Evolutionary conservation across 2,888 invertebrate species (phyloP).

Genomic region (Spatulosminthurus flaviceps): DNA sequence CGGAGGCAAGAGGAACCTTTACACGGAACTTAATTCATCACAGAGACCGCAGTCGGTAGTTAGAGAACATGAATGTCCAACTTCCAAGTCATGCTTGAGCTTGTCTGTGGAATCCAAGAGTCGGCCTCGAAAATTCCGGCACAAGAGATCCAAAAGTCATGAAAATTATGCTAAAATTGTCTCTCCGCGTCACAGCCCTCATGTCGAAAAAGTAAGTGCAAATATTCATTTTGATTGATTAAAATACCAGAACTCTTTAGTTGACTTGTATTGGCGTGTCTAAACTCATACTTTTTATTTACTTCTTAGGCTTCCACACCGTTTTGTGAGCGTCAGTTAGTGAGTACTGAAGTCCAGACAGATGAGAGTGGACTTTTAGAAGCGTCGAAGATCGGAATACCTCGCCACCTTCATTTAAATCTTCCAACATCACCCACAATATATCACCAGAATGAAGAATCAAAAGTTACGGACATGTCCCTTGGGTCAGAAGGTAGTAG

Average conservation of each 20-base stretch:
- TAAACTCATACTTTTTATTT: too few species aligned
- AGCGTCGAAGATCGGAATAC: conserved; percentile 25
- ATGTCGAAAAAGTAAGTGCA: conserved; percentile 55
- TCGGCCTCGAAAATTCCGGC: conserved; percentile 54
- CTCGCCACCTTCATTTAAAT: conserved; percentile 57
- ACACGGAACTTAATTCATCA: conserved; percentile 59
- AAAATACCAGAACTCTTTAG: too few species aligned
- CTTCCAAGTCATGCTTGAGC: conserved; percentile 49
- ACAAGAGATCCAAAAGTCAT: conserved; percentile 61
- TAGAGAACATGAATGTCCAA: conserved; percentile 33
- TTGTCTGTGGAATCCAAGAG: conserved; percentile 50
- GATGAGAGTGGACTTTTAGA: conserved; percentile 57
- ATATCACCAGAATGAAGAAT: conserved; percentile 51
- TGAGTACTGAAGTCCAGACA: conserved; percentile 59
- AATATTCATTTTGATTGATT: too few species aligned
- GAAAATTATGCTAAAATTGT: conserved; percentile 61
- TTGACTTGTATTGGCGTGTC: too few species aligned
- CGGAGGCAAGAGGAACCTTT: conserved; percentile 46
- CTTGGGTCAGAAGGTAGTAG: conserved; percentile 62
- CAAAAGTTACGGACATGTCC: conserved; percentile 62
- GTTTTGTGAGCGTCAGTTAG: conserved; percentile 48
- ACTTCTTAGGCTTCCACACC: conserved; percentile 41
- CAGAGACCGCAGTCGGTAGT: conserved; percentile 57
- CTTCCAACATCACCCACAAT: conserved; percentile 55
- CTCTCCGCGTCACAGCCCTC: conserved; percentile 60